Base-by-base conservation (phyloP, 2,113 vertebrate genomes). In the Poeciliopsis turrubarensis region DNA sequence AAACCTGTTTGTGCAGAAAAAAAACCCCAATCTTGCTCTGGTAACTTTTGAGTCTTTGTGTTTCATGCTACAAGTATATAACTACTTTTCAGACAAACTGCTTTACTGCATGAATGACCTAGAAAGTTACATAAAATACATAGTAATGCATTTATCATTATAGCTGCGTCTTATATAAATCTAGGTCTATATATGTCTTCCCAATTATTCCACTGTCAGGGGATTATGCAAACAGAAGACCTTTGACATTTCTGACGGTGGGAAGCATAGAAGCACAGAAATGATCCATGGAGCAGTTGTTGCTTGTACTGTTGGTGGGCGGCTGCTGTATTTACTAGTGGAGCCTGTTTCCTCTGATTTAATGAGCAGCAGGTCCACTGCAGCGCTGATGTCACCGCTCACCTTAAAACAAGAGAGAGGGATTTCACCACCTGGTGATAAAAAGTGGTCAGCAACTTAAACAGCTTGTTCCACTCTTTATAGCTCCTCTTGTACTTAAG, bases 201-300 rank as follows among this genome's bases (percentile, higher is more conserved):
- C 15, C 51, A 67, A 78, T 79, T 86, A 86, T 67, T 86, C 62
- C 37, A 6, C 41, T 71, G 70, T 60, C 79, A 65, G 68, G 5
- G 67, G 70, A 79, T 91, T 90, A 92, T 86, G 72, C 91, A 92
- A 93, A 92, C 13, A 4, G 78, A 51, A 69, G 73, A 89, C 75
- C 80, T 89, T 76, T 84, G 77, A 83, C 85, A 41, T 62, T 0
- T 37, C 30, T 29, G 68, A 79, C 17, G 39, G 62, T 65, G 70
- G 75, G 70, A 82, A 77, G 32, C 77, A 72, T 71, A 81, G 74
- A 78, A 77, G 32, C 76, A 72, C 68, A 83, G 77, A 78, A 27
- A 26, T 72, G 81, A 80, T 69, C 80, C 65, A 30, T 60, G 68
- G 65, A 75, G 73, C 78, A 14, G 65, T 15, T 47, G 37, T 73